phyloP scores from a whole-genome alignment of 2,888 invertebrate genomes.

The Heliconius hortense region DNA sequence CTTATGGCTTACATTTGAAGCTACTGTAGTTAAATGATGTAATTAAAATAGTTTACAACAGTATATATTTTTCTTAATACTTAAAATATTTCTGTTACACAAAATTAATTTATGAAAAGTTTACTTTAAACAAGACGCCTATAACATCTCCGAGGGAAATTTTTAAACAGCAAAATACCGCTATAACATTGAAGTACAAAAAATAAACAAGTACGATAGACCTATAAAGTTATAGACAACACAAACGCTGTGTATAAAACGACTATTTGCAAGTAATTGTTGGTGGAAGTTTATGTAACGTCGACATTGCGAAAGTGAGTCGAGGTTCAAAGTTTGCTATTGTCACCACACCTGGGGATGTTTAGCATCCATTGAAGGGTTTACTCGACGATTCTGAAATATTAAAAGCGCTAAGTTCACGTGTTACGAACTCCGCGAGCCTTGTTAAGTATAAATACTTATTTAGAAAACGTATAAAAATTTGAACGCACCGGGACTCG shows the following conservation, averaged over 20 bases:
- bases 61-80: background rate
- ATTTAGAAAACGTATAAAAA: too few species aligned
- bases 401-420: slow-evolving; percentile 38
- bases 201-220: slow-evolving; percentile 9
- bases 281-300: slow-evolving; percentile 7
- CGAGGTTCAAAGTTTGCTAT: slow-evolving; percentile 7
- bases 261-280: slow-evolving; percentile 16
- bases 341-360: slow-evolving; percentile 65
- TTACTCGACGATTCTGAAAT: slow-evolving; percentile 60
- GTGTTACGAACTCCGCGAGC: slow-evolving; percentile 34
- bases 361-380: slow-evolving; percentile 71
- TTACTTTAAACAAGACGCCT: background rate
- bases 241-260: background rate
- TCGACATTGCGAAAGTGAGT: slow-evolving; percentile 3
- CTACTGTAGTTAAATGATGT: too few species aligned
- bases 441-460: slow-evolving; percentile 40
- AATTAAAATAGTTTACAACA: background rate
- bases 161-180: slow-evolving; percentile 9
- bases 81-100: background rate
- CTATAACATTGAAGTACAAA: slow-evolving; percentile 1
- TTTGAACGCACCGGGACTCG: too few species aligned
- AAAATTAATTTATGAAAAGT: background rate
- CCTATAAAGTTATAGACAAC: background rate
- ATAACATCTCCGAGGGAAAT: background rate
- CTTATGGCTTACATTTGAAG: background rate